Percentiles rank a stretch among this genome's conserved stretches.
Conservation (phyloP, 2,113 vertebrate genomes). For the Corythoichthys intestinalis region DNA sequence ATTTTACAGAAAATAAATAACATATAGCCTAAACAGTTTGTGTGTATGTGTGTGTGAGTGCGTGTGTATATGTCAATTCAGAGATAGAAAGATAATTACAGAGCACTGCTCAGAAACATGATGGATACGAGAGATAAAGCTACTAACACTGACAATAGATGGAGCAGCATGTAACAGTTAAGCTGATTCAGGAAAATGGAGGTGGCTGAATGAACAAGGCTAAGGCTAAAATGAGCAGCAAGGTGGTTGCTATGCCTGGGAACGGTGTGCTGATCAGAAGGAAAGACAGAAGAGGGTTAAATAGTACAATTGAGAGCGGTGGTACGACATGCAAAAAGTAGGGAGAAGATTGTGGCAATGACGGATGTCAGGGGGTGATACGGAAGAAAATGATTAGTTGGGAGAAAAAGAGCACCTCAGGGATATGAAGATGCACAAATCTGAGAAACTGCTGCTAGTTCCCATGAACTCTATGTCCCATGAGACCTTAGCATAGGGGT, state of each 20-base stretch:
- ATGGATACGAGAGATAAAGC: slow-evolving; percentile 41
- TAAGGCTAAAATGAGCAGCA: slow-evolving; percentile 26
- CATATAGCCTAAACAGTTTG: background rate
- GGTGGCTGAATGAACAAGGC: slow-evolving; percentile 28
- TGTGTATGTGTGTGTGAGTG: slow-evolving; percentile 5
- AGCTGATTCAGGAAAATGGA: slow-evolving; percentile 59
- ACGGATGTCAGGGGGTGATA: background rate
- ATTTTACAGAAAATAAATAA: no score
- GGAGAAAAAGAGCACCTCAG: slow-evolving; percentile 10
- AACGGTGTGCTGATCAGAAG: slow-evolving; percentile 35
- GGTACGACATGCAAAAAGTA: slow-evolving; percentile 2
- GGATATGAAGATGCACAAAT: slow-evolving; percentile 43
- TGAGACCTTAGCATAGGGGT: slow-evolving; percentile 34
- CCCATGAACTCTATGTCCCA: slow-evolving; percentile 62
- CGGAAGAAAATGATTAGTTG: slow-evolving; percentile 25
- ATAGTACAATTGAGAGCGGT: slow-evolving; percentile 8
- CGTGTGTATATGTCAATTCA: slow-evolving; percentile 29
- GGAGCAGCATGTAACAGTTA: slow-evolving; percentile 53
- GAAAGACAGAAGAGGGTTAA: slow-evolving; percentile 14
- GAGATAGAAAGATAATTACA: slow-evolving; percentile 28
- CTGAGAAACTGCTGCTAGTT: slow-evolving; percentile 47
- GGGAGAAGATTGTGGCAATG: slow-evolving; percentile 8
- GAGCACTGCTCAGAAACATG: slow-evolving; percentile 24
- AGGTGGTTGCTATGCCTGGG: slow-evolving; percentile 38
- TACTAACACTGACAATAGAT: slow-evolving; percentile 30